Evolutionary conservation across 2,113 vertebrate species (phyloP).

Genomic region (Stegostoma tigrinum): DNA sequence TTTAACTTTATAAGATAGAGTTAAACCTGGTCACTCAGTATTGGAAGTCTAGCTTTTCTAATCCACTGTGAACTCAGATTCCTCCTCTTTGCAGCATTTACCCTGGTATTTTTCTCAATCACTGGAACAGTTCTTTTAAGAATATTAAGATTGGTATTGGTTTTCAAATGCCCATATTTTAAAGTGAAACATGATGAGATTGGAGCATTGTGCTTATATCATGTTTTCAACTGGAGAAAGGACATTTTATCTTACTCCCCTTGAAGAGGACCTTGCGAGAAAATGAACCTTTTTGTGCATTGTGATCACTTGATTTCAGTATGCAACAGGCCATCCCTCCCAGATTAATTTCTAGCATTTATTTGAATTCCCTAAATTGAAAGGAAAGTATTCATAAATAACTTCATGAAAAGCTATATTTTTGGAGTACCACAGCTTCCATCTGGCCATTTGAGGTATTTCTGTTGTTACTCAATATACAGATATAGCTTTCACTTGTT

Average conservation of each 20-base stretch:
- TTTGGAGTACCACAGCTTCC: too few species aligned
- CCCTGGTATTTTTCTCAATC: not conserved
- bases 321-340: not conserved
- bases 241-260: not conserved
- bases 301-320: not conserved
- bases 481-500: not conserved
- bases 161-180: not conserved
- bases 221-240: not conserved
- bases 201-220: not conserved
- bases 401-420: not conserved
- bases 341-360: not conserved
- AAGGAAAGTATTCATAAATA: not conserved
- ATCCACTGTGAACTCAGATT: not conserved
- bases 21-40: not conserved
- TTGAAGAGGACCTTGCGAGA: too few species aligned
- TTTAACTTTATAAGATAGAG: not conserved
- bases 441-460: too few species aligned
- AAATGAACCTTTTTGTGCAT: not conserved
- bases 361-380: not conserved
- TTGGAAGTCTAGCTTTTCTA: not conserved
- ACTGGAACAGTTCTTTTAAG: not conserved
- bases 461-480: too few species aligned
- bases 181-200: not conserved
- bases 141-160: not conserved
- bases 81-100: not conserved